These are phyloP conservation scores for Melanostigma gelatinosum DNA, from an alignment of 2,113 vertebrate species.

Conservation along the genomic window DNA sequence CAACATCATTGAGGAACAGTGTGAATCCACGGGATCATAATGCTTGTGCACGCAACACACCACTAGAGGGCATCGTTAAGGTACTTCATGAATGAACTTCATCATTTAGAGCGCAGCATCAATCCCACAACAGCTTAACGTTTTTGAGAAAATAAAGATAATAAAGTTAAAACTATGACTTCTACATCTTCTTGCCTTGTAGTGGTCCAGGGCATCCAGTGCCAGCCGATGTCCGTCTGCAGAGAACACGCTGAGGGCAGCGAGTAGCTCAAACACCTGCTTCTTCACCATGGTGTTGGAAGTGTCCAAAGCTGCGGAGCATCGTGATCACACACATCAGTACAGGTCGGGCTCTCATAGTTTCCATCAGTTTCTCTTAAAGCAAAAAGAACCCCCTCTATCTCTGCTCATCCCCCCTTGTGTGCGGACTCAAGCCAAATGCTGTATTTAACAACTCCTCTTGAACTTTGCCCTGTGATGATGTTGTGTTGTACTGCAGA, in stretches of 20 bases:
- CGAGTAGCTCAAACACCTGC: slow-evolving; percentile 97
- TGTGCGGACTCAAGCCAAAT: background rate
- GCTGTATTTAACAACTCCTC: slow-evolving; percentile 22
- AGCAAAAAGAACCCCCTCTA: background rate
- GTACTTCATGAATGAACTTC: background rate
- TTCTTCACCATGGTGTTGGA: slow-evolving; percentile 98
- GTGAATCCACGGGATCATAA: background rate
- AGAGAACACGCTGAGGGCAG: slow-evolving; percentile 95
- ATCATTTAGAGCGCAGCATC: background rate
- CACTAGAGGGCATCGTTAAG: slow-evolving; percentile 47
- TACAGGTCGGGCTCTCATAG: background rate
- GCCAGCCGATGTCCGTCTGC: slow-evolving; percentile 89
- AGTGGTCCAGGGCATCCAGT: slow-evolving; percentile 95
- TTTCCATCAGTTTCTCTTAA: background rate
- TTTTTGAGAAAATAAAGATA: background rate
- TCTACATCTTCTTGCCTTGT: slow-evolving; percentile 87
- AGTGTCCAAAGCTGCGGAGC: slow-evolving; percentile 91
- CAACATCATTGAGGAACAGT: background rate
- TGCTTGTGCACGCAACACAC: background rate
- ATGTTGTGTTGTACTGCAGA: slow-evolving; percentile 42
- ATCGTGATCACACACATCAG: slow-evolving; percentile 39
- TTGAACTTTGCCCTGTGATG: slow-evolving; percentile 65
- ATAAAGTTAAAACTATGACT: background rate
- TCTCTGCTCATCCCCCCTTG: background rate
- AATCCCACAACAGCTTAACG: background rate